phyloP scores from a whole-genome alignment of 2,797 vertebrate species.

The Pitangus sulphuratus region DNA sequence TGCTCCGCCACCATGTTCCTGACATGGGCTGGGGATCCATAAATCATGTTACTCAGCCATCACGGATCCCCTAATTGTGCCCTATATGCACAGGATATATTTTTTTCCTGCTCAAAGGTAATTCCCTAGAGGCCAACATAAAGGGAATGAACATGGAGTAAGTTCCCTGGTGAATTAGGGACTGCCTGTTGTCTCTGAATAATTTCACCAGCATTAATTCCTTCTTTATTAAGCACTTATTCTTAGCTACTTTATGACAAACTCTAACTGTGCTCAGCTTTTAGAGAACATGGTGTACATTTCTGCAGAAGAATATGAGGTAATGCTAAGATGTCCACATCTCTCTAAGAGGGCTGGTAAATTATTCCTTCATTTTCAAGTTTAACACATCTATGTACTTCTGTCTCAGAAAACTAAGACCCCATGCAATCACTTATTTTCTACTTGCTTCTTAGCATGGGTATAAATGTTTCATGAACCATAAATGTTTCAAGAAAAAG shows the following conservation, averaged over 20 bases:
- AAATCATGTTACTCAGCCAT: neutral
- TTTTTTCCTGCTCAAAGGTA: neutral
- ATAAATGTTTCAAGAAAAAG: slow-evolving; percentile 1
- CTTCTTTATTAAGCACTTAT: neutral
- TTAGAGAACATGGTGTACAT: neutral
- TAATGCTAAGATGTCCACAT: neutral
- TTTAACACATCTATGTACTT: neutral
- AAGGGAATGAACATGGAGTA: neutral
- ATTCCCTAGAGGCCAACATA: neutral
- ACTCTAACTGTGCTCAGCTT: neutral
- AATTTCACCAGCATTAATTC: neutral
- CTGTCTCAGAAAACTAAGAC: neutral
- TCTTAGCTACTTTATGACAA: neutral
- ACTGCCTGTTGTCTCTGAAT: neutral
- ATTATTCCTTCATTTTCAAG: neutral
- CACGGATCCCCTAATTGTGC: neutral
- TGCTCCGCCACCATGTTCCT: fast-evolving
- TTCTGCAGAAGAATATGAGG: neutral
- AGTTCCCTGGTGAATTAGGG: neutral
- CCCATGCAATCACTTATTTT: neutral
- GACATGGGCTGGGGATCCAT: neutral
- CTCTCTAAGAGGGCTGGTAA: neutral
- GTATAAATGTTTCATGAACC: slow-evolving; percentile 4
- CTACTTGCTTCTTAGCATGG: neutral
- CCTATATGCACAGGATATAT: neutral